A percentile compares a stretch with the other conserved stretches of the same genome.
These are phyloP conservation scores for Lagodon rhomboides DNA, from an alignment of 2,797 vertebrate genomes.

Conservation along the genomic window DNA sequence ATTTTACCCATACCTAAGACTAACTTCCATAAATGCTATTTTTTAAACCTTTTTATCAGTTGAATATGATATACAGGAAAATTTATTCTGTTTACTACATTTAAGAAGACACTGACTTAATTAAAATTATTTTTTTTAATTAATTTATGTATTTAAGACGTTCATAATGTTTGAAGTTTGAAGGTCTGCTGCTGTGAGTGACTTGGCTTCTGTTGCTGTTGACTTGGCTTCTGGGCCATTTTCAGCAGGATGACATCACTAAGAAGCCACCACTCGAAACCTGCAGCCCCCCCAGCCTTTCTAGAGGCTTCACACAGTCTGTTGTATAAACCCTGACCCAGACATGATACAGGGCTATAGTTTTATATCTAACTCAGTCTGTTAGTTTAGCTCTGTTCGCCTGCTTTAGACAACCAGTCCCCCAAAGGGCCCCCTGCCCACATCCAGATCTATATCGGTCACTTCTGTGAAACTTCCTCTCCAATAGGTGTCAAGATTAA, in stretches of 20 bases:
- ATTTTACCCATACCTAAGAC: no score
- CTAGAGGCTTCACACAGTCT: slow-evolving; percentile 27
- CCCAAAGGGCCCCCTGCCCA: slow-evolving; percentile 14
- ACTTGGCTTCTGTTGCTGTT: slow-evolving; percentile 32
- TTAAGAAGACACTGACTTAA: no score
- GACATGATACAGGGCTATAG: slow-evolving; percentile 21
- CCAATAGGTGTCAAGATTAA: slow-evolving; percentile 53
- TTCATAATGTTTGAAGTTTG: no score
- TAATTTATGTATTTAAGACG: no score
- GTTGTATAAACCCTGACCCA: slow-evolving; percentile 27
- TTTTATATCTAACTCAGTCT: slow-evolving; percentile 37
- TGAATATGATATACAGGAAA: no score
- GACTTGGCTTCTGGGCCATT: slow-evolving; percentile 56
- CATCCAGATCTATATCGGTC: slow-evolving; percentile 46
- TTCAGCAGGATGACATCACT: slow-evolving; percentile 64
- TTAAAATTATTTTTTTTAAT: no score
- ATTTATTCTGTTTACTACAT: no score
- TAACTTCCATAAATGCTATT: no score
- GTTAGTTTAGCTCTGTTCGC: slow-evolving; percentile 11
- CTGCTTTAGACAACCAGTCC: slow-evolving; percentile 33
- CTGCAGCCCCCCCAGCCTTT: background rate
- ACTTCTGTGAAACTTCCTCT: slow-evolving; percentile 13
- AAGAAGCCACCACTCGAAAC: slow-evolving; percentile 44
- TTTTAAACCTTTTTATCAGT: no score
- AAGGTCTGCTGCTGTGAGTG: slow-evolving; percentile 23